Evolutionary conservation across 2,888 invertebrate genomes (phyloP), one percentile per base, ranked within the genome.

Genomic region (Harmothoe impar): DNA sequence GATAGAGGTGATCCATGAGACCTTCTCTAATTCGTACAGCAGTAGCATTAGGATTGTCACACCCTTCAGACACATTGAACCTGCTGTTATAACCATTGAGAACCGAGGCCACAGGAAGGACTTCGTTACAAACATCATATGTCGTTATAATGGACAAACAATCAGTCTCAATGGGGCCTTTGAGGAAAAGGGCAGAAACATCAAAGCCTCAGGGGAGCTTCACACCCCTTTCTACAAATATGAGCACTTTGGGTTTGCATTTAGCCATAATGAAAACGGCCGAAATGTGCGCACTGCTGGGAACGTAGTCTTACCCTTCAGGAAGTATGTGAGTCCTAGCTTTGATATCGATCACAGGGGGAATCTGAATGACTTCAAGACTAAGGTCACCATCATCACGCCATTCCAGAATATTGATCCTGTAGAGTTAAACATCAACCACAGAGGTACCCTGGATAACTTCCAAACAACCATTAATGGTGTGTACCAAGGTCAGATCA

Each of bases 401-500:
- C 91, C 91, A 17, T 88, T 54, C 88, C 68, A 86, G n/a, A 25
- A 31, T 20, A n/a, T 84, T 33, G 77, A 88, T 43, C 81, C 81
- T 23, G n/a, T 81, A 1, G 81, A n/a, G 7, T 17, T 81, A 0
- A n/a, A 33, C 43, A 35, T 43, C 81, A 12, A 43, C 43, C 91
- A 91, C 52, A 25, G 54, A 86, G 91, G 91, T 5, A 20, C 3
- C 20, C 78, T 93, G 5, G 56, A 90, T 15, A 62, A 89, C 77
- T 89, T 92, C 91, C 81, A 88, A 43, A 62, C 89, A 33, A 86
- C 31, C 3, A 23, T 35, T 0, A 81, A 81, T 43, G 5, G 35
- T 3, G 15, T 33, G 3, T 81, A 81, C 20, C 81, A 81, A 81
- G 81, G 81, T 43, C 81, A 81, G 43, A 5, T n/a, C 0, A 17